A percentile compares a stretch with the other conserved stretches of the same genome.
These are phyloP conservation scores for Catagonus wagneri DNA, from an alignment of 2,113 vertebrate genomes.

Conservation along the genomic window DNA sequence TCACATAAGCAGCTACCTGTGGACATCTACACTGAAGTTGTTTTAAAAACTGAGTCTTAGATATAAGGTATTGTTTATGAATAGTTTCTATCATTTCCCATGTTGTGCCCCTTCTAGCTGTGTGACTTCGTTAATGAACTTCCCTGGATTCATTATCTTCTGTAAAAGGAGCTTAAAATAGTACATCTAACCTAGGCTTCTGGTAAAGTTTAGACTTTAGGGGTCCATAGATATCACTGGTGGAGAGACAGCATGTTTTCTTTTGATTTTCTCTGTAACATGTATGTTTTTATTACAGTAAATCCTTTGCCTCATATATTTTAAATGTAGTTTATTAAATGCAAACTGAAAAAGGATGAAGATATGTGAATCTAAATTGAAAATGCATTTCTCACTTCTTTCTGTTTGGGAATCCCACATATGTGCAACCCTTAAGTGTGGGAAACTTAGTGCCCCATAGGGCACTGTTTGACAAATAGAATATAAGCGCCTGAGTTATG, in stretches of 20 bases:
- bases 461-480: neutral
- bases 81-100: neutral
- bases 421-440: neutral
- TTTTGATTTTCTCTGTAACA: neutral
- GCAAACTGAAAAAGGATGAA: neutral
- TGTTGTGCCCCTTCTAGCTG: neutral
- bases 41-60: neutral
- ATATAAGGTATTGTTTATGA: neutral
- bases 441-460: neutral
- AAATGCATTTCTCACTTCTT: neutral
- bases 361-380: neutral
- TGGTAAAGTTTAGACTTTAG: neutral
- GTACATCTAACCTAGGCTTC: neutral
- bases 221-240: neutral
- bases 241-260: neutral
- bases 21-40: neutral
- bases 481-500: neutral
- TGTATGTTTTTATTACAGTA: neutral
- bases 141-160: neutral
- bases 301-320: neutral
- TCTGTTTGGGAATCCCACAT: neutral
- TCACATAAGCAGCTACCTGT: neutral
- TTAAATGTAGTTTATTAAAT: neutral
- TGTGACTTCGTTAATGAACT: neutral
- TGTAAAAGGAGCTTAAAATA: neutral